A percentile compares a stretch with the other conserved stretches of the same genome.
Conservation (phyloP, 2,113 vertebrate genomes). For the Cromileptes altivelis region DNA sequence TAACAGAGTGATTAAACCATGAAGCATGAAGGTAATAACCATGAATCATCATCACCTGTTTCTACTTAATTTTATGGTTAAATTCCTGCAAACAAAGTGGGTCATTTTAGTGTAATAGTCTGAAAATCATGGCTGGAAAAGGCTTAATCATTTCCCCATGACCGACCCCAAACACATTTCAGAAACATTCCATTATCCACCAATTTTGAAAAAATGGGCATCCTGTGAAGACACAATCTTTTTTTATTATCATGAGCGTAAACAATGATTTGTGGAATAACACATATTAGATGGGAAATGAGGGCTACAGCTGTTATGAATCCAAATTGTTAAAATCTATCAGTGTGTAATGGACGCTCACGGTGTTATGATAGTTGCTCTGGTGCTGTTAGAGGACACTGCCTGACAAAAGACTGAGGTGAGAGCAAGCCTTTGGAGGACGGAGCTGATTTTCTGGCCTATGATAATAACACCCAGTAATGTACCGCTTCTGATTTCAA, state of each 20-base stretch:
- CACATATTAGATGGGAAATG: not conserved
- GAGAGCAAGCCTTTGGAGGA: slow-evolving; percentile 19
- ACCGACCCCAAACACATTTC: not conserved
- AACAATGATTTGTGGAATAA: not conserved
- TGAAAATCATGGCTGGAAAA: slow-evolving; percentile 6
- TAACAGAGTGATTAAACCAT: not conserved
- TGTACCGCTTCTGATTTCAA: slow-evolving; percentile 18
- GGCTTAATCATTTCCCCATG: not conserved
- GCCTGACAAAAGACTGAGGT: slow-evolving; percentile 30
- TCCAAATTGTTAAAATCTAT: slow-evolving; percentile 2
- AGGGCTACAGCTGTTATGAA: slow-evolving; percentile 9
- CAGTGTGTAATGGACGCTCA: slow-evolving; percentile 29
- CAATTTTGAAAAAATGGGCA: not conserved
- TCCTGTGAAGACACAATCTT: not conserved
- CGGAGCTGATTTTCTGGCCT: slow-evolving; percentile 26
- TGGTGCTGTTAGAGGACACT: not conserved
- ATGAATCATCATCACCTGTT: not conserved
- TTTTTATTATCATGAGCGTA: slow-evolving; percentile 15
- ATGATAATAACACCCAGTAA: slow-evolving; percentile 37
- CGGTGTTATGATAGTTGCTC: not conserved
- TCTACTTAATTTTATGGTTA: not conserved
- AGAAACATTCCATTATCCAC: not conserved
- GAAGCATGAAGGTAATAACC: not conserved
- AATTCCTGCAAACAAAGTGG: not conserved
- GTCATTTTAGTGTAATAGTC: not conserved